These are phyloP conservation scores for Lasiurus cinereus DNA, from an alignment of 2,113 vertebrate species.

Conservation along the genomic window DNA sequence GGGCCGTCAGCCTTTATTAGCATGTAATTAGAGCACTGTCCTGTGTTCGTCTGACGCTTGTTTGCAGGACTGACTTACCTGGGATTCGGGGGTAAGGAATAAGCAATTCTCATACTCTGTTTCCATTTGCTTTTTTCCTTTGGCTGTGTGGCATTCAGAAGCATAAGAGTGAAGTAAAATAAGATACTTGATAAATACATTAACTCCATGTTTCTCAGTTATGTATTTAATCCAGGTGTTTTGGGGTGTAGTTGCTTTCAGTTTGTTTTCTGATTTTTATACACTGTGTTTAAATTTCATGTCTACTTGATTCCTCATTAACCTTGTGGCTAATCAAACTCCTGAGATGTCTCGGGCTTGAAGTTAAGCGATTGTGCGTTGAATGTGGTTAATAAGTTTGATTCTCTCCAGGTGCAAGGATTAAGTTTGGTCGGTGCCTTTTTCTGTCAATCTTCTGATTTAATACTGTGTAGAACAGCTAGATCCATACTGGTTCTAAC, in stretches of 20 bases:
- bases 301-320: conserved; percentile 36
- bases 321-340: conserved; percentile 27
- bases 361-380: conserved; percentile 40
- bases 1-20: neutral
- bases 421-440: conserved; percentile 16
- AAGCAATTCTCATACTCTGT: neutral
- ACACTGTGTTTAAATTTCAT: neutral
- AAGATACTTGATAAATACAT: neutral
- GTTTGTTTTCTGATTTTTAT: conserved; percentile 38
- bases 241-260: neutral
- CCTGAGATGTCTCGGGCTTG: neutral
- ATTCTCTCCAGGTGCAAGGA: neutral
- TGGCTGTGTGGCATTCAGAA: neutral
- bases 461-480: conserved; percentile 16
- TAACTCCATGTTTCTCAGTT: neutral
- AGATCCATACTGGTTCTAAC: conserved; percentile 40
- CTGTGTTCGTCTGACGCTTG: neutral
- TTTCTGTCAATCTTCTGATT: neutral
- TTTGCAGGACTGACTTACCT: neutral
- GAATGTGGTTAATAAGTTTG: conserved; percentile 42
- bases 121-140: conserved; percentile 12
- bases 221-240: neutral
- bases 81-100: conserved; percentile 36
- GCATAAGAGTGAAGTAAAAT: neutral
- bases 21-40: neutral